A percentile compares a stretch with the other conserved stretches of the same genome.
Conservation (phyloP, 2,797 vertebrate species). For the Melanotaenia trifasciata region DNA sequence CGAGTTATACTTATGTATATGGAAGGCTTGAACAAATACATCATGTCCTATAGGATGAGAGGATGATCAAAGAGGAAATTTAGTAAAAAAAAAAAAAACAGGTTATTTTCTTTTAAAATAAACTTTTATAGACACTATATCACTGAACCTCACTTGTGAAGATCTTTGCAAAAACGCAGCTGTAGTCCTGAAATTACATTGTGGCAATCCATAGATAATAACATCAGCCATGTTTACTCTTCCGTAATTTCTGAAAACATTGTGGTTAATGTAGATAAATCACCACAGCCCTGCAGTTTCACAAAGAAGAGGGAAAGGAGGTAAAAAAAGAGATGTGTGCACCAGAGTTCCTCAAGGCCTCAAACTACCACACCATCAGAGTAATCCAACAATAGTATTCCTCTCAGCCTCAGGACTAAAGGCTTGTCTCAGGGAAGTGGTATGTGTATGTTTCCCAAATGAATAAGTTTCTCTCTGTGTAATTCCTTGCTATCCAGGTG, state of each 20-base stretch:
- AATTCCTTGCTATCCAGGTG: constrained; percentile 58
- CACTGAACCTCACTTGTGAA: constrained; percentile 33
- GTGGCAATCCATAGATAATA: constrained; percentile 63
- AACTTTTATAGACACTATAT: constrained; percentile 34
- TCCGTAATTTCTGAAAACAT: constrained; percentile 52
- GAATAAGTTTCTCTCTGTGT: constrained; percentile 58
- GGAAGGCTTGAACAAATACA: constrained; percentile 50
- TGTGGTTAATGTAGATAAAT: constrained; percentile 75
- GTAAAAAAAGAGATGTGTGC: constrained; percentile 46
- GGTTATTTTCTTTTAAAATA: constrained; percentile 49
- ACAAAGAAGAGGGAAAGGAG: constrained; percentile 39
- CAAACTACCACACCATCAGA: constrained; percentile 26
- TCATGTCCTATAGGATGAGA: constrained; percentile 64
- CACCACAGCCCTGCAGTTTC: constrained; percentile 35
- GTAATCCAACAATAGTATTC: constrained; percentile 46
- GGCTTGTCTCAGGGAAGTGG: constrained; percentile 36
- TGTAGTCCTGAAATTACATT: constrained; percentile 34
- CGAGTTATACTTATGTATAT: constrained; percentile 30
- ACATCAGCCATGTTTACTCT: constrained; percentile 60
- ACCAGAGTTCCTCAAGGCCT: constrained; percentile 34
- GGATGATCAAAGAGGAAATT: constrained; percentile 38
- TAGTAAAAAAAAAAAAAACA: constrained; percentile 36
- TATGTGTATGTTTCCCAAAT: constrained; percentile 58
- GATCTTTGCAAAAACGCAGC: constrained; percentile 47
- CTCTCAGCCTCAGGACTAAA: constrained; percentile 59